Percentiles rank a stretch among this genome's conserved stretches.
These are phyloP conservation scores for Oedothorax gibbosus DNA, from an alignment of 1,140 invertebrate genomes.

Conservation along the genomic window DNA sequence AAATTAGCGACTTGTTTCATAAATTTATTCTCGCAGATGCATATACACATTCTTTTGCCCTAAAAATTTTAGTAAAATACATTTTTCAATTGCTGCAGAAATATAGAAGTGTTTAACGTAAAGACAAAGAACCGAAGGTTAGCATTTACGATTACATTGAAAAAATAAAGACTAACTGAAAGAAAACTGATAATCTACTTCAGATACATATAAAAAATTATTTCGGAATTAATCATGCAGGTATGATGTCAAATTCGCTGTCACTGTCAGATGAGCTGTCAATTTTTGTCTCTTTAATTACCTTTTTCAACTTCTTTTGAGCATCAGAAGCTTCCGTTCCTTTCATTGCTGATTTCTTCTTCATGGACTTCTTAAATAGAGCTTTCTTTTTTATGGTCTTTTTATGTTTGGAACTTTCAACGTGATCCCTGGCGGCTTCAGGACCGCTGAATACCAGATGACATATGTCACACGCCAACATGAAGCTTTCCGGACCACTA, in stretches of 20 bases:
- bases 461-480: constrained; percentile 3
- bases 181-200: too few species aligned
- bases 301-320: not conserved
- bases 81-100: too few species aligned
- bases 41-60: too few species aligned
- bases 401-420: constrained; percentile 2
- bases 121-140: too few species aligned
- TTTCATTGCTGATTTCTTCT: not conserved
- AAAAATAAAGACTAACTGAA: too few species aligned
- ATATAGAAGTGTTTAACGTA: too few species aligned
- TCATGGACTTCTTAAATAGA: not conserved
- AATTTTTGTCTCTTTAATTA: too few species aligned
- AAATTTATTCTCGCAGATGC: too few species aligned
- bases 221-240: not conserved
- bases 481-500: not conserved
- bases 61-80: too few species aligned
- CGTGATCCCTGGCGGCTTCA: constrained; percentile 21
- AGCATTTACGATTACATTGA: too few species aligned
- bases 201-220: too few species aligned
- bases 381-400: constrained; percentile 18
- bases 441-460: constrained; percentile 16
- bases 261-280: constrained; percentile 5
- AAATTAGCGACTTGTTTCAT: too few species aligned
- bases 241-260: constrained; percentile 8
- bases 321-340: not conserved